A percentile compares a stretch with the other conserved stretches of the same genome.
These are phyloP conservation scores for Aromia moschata DNA, from an alignment of 2,888 invertebrate genomes.

Conservation along the genomic window DNA sequence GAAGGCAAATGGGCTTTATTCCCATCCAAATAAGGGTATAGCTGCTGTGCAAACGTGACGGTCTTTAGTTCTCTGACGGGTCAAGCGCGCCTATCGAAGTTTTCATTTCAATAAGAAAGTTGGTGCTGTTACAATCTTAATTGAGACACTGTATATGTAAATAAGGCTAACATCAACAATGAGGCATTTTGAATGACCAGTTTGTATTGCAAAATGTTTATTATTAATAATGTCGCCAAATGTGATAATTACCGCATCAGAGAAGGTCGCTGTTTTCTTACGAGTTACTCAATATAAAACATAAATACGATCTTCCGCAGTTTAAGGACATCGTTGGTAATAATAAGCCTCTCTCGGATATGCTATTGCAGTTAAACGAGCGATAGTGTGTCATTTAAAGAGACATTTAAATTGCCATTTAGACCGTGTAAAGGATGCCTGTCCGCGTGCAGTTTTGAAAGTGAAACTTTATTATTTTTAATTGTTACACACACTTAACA, in stretches of 20 bases:
- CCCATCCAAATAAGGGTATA: too few species aligned
- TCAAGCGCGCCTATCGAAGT: too few species aligned
- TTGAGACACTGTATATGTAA: background rate
- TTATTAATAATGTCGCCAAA: constrained; percentile 21
- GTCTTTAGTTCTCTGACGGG: too few species aligned
- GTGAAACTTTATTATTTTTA: background rate
- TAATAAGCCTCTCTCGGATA: background rate
- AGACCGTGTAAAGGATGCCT: background rate
- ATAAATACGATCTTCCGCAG: constrained; percentile 17
- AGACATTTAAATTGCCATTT: background rate
- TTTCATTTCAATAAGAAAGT: too few species aligned
- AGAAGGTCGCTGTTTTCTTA: constrained; percentile 19
- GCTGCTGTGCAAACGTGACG: too few species aligned
- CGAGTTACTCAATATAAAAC: constrained; percentile 10
- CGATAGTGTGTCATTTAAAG: background rate
- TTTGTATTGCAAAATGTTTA: constrained; percentile 8
- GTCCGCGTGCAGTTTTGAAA: background rate
- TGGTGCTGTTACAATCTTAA: too few species aligned
- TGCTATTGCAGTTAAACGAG: background rate
- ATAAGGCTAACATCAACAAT: background rate
- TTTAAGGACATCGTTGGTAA: constrained; percentile 4
- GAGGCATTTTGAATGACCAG: background rate
- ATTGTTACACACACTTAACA: too few species aligned
- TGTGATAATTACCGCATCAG: constrained; percentile 1
- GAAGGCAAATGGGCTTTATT: too few species aligned